Percentiles rank a stretch among this genome's conserved stretches.
Conservation (phyloP, 2,113 vertebrate species). For the Petromus typicus region DNA sequence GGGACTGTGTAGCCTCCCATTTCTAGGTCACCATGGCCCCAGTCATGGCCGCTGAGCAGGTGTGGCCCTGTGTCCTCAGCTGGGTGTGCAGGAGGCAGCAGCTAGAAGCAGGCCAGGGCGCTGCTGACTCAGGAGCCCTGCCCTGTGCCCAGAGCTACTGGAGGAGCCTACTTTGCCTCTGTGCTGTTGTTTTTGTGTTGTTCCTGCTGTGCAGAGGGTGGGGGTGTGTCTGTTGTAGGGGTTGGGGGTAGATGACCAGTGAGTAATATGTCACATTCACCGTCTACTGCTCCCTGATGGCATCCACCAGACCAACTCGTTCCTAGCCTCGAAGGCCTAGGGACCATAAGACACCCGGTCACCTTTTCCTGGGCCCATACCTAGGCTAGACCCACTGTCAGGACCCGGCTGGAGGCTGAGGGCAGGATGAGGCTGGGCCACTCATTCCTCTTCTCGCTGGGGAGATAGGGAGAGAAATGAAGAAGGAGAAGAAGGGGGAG, state of each 20-base stretch:
- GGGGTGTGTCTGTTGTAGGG: constrained; percentile 1
- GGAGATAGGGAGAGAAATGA: background rate
- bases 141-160: background rate
- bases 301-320: background rate
- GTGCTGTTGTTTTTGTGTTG: background rate
- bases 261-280: background rate
- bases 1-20: background rate
- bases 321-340: background rate
- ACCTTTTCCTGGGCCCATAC: background rate
- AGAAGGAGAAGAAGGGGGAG: background rate
- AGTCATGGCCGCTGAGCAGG: background rate
- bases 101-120: background rate
- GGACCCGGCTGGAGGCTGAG: background rate
- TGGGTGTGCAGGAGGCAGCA: background rate
- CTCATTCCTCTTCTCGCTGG: background rate
- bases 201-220: background rate
- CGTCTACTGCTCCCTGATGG: background rate
- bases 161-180: background rate
- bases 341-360: background rate
- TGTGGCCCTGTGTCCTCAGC: background rate
- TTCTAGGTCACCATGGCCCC: constrained; percentile 41
- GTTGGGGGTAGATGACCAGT: rapidly evolving
- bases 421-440: background rate
- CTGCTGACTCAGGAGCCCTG: constrained; percentile 28
- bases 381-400: background rate